These are phyloP conservation scores for Platichthys stellatus DNA, from an alignment of 2,113 vertebrate species.

Conservation along the genomic window DNA sequence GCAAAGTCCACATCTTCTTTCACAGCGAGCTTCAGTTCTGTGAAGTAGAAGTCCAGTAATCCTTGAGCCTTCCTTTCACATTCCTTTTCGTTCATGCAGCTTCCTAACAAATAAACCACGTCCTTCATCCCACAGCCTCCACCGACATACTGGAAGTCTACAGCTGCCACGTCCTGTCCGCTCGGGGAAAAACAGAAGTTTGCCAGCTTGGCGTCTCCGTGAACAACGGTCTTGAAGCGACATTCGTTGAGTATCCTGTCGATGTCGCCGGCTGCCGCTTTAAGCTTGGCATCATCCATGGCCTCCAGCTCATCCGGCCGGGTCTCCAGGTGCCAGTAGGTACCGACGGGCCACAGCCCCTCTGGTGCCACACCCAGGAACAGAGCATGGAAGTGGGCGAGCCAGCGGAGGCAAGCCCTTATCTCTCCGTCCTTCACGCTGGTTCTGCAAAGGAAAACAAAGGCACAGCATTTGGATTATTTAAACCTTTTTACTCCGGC, in stretches of 20 bases:
- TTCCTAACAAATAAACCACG: constrained; percentile 79
- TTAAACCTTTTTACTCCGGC: no score
- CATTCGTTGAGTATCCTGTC: constrained; percentile 76
- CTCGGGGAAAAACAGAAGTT: constrained; percentile 82
- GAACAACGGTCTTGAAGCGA: constrained; percentile 79
- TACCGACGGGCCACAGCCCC: constrained; percentile 81
- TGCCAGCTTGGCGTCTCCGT: constrained; percentile 83
- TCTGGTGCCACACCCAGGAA: constrained; percentile 73
- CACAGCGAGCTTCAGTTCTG: constrained; percentile 63
- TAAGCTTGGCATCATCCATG: constrained; percentile 74
- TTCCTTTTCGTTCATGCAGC: constrained; percentile 80
- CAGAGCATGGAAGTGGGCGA: constrained; percentile 81
- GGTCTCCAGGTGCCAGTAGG: constrained; percentile 85
- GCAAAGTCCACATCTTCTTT: constrained; percentile 56
- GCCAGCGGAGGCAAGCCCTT: constrained; percentile 80
- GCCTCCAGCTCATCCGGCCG: constrained; percentile 81
- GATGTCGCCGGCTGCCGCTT: constrained; percentile 72
- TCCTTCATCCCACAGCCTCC: constrained; percentile 85
- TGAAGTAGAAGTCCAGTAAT: constrained; percentile 78
- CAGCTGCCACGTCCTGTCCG: constrained; percentile 72
- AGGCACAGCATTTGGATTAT: no score
- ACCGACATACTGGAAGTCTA: constrained; percentile 85
- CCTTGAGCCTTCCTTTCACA: constrained; percentile 74
- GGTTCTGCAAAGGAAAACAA: constrained; percentile 54
- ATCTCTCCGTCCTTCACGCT: constrained; percentile 72